Conservation (phyloP, 2,888 invertebrate species). For the Idaea straminata region DNA sequence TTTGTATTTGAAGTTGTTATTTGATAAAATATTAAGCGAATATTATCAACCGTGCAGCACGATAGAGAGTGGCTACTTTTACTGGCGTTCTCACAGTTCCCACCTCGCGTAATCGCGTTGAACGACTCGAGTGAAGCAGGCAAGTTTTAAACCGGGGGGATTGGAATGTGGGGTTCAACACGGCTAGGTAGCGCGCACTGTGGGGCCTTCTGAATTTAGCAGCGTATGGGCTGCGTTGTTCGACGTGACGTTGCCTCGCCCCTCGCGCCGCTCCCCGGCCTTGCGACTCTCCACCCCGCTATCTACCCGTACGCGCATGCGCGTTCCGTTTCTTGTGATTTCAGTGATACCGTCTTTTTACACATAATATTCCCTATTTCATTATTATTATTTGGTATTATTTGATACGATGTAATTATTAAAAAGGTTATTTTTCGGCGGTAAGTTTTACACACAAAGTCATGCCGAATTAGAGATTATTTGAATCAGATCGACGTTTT, state of each 20-base stretch:
- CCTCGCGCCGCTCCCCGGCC: slow-evolving; percentile 66
- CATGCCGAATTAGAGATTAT: too few species aligned
- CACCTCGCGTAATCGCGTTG: slow-evolving; percentile 75
- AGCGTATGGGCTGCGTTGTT: slow-evolving; percentile 69
- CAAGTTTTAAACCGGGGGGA: slow-evolving; percentile 56
- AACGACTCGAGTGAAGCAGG: slow-evolving; percentile 74
- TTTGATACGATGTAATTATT: not conserved
- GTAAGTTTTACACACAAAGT: too few species aligned
- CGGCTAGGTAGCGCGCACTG: slow-evolving; percentile 21
- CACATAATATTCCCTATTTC: slow-evolving; percentile 32
- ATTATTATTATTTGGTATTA: slow-evolving; percentile 10
- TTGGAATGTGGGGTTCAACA: slow-evolving; percentile 31
- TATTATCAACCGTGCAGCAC: slow-evolving; percentile 43
- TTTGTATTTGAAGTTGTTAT: slow-evolving; percentile 33
- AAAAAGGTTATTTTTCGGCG: too few species aligned
- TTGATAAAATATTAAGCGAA: slow-evolving; percentile 44
- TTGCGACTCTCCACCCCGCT: slow-evolving; percentile 69
- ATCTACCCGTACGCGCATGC: slow-evolving; percentile 67
- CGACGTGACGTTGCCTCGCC: slow-evolving; percentile 72
- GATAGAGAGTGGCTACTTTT: slow-evolving; percentile 62
- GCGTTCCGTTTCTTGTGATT: slow-evolving; percentile 65
- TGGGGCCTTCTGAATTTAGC: slow-evolving; percentile 52
- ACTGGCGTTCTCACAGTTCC: slow-evolving; percentile 63
- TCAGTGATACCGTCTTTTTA: slow-evolving; percentile 56
- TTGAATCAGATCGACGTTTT: too few species aligned